A percentile compares a stretch with the other conserved stretches of the same genome.
Evolutionary conservation across 2,888 invertebrate genomes (phyloP).

Genomic region (Pristionchus exspectatus): DNA sequence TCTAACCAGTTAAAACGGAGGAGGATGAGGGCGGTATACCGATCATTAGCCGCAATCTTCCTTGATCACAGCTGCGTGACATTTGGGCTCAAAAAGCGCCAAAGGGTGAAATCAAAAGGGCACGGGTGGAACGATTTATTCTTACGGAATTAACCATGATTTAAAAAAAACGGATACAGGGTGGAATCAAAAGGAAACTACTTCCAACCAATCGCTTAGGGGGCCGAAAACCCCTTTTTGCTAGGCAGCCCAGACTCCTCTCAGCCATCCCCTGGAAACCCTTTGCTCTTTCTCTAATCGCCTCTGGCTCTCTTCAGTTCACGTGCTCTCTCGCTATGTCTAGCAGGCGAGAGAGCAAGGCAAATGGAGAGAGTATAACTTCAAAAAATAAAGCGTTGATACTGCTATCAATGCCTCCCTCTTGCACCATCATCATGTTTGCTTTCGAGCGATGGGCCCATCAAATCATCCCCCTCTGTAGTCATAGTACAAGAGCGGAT

Average conservation of each 20-base stretch:
- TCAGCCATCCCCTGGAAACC: background rate
- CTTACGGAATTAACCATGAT: too few relatives aligned
- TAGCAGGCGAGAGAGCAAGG: background rate
- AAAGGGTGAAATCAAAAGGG: too few relatives aligned
- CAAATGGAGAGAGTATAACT: background rate
- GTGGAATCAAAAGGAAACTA: too few relatives aligned
- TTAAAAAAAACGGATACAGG: too few relatives aligned
- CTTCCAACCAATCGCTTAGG: too few relatives aligned
- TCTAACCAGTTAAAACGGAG: slow-evolving; percentile 9
- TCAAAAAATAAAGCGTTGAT: background rate
- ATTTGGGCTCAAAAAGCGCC: background rate
- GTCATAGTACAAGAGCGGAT: background rate
- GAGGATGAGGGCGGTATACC: background rate
- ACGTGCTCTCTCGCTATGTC: background rate
- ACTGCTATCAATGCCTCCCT: background rate
- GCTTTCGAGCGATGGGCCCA: background rate
- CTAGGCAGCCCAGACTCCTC: background rate
- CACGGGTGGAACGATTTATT: too few relatives aligned
- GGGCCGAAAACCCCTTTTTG: background rate
- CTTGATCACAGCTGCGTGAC: background rate
- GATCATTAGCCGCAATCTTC: background rate
- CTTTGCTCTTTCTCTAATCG: background rate
- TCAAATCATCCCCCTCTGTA: background rate
- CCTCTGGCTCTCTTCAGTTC: background rate
- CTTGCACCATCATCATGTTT: slow-evolving; percentile 17